These are phyloP conservation scores for Indicator maculatus DNA, from an alignment of 2,113 vertebrate species.

Conservation along the genomic window DNA sequence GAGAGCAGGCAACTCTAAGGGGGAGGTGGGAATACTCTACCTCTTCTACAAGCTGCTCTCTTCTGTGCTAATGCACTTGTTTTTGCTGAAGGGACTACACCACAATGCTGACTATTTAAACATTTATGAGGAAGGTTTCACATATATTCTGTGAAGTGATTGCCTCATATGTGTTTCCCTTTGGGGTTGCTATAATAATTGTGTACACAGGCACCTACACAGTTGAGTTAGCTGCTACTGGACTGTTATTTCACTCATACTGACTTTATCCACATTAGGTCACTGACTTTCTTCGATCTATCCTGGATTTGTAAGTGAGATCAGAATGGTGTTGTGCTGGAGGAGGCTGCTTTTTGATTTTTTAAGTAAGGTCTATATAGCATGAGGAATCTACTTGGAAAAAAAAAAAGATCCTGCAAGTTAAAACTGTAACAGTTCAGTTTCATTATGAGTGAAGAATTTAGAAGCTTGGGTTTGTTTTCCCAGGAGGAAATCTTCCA, in stretches of 20 bases:
- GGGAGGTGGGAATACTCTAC: not conserved
- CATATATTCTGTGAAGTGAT: not conserved
- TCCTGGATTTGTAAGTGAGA: not conserved
- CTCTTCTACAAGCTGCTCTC: not conserved
- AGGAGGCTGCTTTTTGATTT: not conserved
- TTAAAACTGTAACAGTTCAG: not conserved
- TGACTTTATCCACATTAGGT: not conserved
- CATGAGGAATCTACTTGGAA: not conserved
- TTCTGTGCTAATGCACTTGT: not conserved
- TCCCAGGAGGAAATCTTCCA: not conserved
- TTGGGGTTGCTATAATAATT: not conserved
- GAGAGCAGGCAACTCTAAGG: not conserved
- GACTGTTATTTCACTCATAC: not conserved
- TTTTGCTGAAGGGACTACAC: slow-evolving; percentile 24
- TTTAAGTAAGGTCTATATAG: not conserved
- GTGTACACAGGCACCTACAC: not conserved
- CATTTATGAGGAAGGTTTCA: slow-evolving; percentile 18
- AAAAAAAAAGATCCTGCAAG: not conserved
- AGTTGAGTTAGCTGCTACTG: not conserved
- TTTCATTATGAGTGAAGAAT: not conserved
- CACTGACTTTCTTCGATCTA: not conserved
- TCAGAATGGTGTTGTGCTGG: not conserved
- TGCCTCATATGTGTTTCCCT: not conserved
- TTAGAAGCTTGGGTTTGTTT: not conserved
- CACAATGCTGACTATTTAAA: slow-evolving; percentile 25